Base-by-base conservation (phyloP, 2,113 vertebrate genomes). In the Ardeotis arabs region DNA sequence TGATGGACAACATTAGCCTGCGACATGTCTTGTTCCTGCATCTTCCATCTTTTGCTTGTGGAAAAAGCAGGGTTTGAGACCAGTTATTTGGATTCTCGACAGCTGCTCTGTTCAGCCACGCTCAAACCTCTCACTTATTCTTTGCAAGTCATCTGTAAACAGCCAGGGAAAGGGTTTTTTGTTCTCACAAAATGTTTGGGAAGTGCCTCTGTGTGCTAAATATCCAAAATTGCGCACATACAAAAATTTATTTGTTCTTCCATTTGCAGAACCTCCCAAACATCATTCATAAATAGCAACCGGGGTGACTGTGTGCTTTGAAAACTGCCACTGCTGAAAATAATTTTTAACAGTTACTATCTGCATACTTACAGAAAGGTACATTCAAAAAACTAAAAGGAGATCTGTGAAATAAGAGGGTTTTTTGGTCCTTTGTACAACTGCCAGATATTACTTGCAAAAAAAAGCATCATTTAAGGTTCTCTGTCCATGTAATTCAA, bases 81-180 rank as follows among this genome's bases (percentile, higher is more conserved):
- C 27, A 52, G 55, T 55, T 74, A 55, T 84, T 73, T 78, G 90
- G 81, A 82, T 84, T 76, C 83, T 72, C 28, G 8, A 80, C 90
- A 95, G 92, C 81, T 91, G 44, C 80, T 90, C 0, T 0, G 53
- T 50, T 96, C 95, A 96, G 50, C 79, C 79, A 63, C 0, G 7
- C 92, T 89, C 6, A 0, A 94, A 74, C 56, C 39, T 83, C 64
- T 93, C 28, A 16, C 66, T 96, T 95, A 90, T 92, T 95, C 95
- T 96, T 49, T 78, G 45, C 86, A 96, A 94, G 80, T 94, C 93
- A 94, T 92, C 79, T 96, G 90, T 90, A 94, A 96, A 93, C 60
- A 90, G 88, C 37, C 79, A 70, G 58, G 85, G 90, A 88, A 94
- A 94, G 52, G 72, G 79, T 33, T 90, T 96, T 94, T 91, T 97